phyloP scores from a whole-genome alignment of 2,888 invertebrate species.

The Zygogramma bicolorata region DNA sequence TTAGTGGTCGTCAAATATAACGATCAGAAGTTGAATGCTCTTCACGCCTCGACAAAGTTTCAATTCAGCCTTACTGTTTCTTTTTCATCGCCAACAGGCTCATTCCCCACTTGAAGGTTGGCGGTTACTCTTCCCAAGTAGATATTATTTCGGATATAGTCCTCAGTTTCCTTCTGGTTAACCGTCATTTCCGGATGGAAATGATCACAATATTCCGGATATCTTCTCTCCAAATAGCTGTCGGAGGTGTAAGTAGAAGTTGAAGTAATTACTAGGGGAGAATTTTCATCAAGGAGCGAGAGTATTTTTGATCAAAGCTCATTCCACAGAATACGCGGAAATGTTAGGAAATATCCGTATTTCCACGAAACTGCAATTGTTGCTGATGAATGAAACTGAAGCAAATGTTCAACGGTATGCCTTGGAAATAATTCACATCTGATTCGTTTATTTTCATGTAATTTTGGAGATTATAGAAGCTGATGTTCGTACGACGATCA shows the following conservation, averaged over 20 bases:
- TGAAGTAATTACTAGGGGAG: background rate
- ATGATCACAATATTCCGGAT: background rate
- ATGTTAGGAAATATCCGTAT: background rate
- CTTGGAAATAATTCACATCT: too few species aligned
- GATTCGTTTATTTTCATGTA: too few species aligned
- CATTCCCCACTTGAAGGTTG: background rate
- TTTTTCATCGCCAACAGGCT: background rate
- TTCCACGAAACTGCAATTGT: background rate
- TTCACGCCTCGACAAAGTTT: background rate
- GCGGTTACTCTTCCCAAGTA: background rate
- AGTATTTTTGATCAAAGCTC: background rate
- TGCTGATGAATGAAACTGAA: background rate
- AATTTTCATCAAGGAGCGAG: background rate
- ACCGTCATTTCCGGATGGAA: background rate
- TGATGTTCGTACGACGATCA: too few species aligned
- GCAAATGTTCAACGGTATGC: background rate
- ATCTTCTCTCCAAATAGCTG: background rate
- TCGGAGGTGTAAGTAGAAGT: background rate
- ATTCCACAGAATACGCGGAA: background rate
- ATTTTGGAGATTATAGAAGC: too few species aligned
- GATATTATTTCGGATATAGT: background rate
- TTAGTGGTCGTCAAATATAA: too few species aligned
- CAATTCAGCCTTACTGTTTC: background rate
- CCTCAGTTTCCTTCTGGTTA: background rate
- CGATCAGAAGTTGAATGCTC: too few species aligned